These are phyloP conservation scores for Drosophila equinoxialis DNA, from an alignment of 1,140 invertebrate genomes.

Conservation along the genomic window DNA sequence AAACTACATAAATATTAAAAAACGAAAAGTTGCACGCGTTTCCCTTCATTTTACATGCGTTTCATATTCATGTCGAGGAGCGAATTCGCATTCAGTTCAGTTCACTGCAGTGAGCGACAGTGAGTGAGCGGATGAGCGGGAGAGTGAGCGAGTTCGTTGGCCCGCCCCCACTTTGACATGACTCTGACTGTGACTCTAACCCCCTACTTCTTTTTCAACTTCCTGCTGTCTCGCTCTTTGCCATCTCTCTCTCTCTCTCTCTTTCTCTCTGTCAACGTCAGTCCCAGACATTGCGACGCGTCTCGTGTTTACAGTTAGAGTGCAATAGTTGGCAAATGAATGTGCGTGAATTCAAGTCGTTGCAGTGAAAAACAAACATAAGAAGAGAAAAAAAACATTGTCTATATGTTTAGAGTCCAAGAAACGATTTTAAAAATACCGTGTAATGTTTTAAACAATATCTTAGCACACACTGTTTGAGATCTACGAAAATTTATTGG, in stretches of 20 bases:
- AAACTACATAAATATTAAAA: conserved; percentile 8
- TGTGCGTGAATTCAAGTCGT: conserved; percentile 52
- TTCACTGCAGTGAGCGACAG: conserved; percentile 16
- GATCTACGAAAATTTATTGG: no score
- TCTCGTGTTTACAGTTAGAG: conserved; percentile 72
- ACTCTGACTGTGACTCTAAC: conserved; percentile 18
- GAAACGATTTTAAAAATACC: conserved; percentile 1
- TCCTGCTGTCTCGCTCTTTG: neutral
- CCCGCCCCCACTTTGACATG: conserved; percentile 41
- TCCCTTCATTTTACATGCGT: conserved; percentile 76
- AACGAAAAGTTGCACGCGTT: conserved; percentile 56
- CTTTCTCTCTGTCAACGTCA: conserved; percentile 32
- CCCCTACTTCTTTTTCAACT: conserved; percentile 11
- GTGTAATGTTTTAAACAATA: neutral
- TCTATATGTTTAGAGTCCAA: conserved; percentile 20
- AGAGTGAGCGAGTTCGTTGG: conserved; percentile 49
- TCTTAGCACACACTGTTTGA: no score
- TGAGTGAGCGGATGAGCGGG: neutral
- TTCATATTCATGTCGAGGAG: conserved; percentile 74
- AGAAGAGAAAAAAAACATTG: conserved; percentile 7
- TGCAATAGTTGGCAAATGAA: conserved; percentile 43
- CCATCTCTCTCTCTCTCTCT: neutral
- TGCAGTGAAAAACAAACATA: conserved; percentile 16
- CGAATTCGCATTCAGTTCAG: conserved; percentile 33
- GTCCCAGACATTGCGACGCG: conserved; percentile 68